Evolutionary conservation across 2,888 invertebrate species (phyloP).

Genomic region (Mimumesa dahlbomi): DNA sequence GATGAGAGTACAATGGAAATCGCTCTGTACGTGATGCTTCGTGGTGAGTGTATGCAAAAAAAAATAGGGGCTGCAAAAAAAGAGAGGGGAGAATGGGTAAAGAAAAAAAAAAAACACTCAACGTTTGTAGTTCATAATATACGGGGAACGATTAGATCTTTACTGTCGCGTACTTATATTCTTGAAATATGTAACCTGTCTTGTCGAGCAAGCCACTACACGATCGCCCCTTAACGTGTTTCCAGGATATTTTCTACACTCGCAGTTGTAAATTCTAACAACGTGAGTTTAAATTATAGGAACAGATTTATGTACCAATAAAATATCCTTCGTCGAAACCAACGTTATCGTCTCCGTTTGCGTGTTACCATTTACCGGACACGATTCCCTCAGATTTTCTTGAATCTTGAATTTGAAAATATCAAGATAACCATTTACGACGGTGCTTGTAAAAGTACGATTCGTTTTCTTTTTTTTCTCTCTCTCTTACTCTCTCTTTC

Average conservation of each 20-base stretch:
- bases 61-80: slow-evolving; percentile 1
- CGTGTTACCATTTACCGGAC: neutral
- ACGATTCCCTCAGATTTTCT: neutral
- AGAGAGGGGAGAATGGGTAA: neutral
- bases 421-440: no score
- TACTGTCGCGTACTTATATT: slow-evolving; percentile 32
- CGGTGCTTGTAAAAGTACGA: no score
- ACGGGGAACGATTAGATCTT: slow-evolving; percentile 42
- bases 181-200: slow-evolving; percentile 26
- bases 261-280: slow-evolving; percentile 28
- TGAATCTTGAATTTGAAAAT: neutral
- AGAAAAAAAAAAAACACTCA: neutral
- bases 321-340: slow-evolving; percentile 23
- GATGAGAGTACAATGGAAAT: no score
- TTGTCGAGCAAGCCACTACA: neutral
- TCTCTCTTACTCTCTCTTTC: no score
- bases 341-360: neutral
- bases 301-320: slow-evolving; percentile 32
- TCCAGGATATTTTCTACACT: slow-evolving; percentile 40
- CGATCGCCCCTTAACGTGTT: slow-evolving; percentile 34
- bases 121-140: slow-evolving; percentile 29
- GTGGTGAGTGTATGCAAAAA: no score
- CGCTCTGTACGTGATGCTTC: no score
- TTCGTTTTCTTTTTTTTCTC: no score
- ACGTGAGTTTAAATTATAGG: slow-evolving; percentile 38